Percentiles rank a stretch among this genome's conserved stretches.
phyloP scores from a whole-genome alignment of 2,113 vertebrate genomes.

The Ophiodon elongatus region DNA sequence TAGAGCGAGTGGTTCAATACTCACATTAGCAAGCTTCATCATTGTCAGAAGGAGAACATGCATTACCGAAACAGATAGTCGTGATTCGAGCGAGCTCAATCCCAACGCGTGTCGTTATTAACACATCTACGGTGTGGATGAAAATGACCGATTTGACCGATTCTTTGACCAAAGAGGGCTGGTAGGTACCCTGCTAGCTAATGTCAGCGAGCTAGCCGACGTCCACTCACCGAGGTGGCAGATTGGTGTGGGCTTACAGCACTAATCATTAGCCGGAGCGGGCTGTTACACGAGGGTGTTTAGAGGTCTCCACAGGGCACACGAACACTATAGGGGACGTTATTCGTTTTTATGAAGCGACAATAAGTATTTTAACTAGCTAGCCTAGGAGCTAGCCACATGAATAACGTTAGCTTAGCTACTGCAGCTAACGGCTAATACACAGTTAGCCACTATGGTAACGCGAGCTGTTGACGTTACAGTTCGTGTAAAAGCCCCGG shows the following conservation, averaged over 20 bases:
- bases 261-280: background rate
- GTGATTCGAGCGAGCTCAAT: background rate
- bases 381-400: background rate
- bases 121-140: constrained; percentile 29
- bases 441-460: constrained; percentile 17
- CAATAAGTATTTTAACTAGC: background rate
- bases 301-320: background rate
- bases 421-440: constrained; percentile 6
- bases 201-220: constrained; percentile 53
- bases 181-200: constrained; percentile 80
- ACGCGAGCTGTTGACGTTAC: background rate
- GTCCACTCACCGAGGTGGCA: constrained; percentile 31
- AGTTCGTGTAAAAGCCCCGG: background rate
- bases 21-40: constrained; percentile 58
- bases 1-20: constrained; percentile 31
- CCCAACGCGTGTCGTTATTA: constrained; percentile 24
- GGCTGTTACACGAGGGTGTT: background rate
- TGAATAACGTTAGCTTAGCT: constrained; percentile 9
- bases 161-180: constrained; percentile 84
- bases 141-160: constrained; percentile 82
- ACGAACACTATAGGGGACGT: fast-evolving
- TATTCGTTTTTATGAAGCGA: background rate
- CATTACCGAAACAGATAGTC: constrained; percentile 52
- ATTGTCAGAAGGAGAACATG: constrained; percentile 56
- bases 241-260: constrained; percentile 28